Percentiles rank a stretch among this genome's conserved stretches.
Conservation (phyloP, 1,140 invertebrate genomes). For the Drosophila simulans region DNA sequence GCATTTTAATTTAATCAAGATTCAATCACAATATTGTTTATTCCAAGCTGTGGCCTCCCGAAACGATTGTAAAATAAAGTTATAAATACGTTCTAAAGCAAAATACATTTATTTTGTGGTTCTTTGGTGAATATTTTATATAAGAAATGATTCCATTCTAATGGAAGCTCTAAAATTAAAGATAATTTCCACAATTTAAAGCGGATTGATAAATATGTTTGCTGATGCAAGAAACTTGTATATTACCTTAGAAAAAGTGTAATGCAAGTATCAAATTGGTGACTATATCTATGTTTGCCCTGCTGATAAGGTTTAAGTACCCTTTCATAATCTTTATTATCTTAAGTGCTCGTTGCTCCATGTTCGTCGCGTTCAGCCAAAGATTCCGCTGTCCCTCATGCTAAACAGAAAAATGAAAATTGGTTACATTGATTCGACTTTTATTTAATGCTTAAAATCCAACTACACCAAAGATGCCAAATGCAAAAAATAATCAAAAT, state of each 20-base stretch:
- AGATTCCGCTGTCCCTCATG: conserved; percentile 63
- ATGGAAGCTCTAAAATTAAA: too few relatives aligned
- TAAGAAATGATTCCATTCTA: too few relatives aligned
- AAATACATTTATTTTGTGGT: not conserved
- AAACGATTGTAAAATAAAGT: conserved; percentile 69
- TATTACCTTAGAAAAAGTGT: too few relatives aligned
- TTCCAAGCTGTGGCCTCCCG: conserved; percentile 44
- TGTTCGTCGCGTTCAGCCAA: conserved; percentile 25
- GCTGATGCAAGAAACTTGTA: not conserved
- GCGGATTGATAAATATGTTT: too few relatives aligned
- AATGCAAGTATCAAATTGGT: not conserved
- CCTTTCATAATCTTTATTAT: conserved; percentile 50
- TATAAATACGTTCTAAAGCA: conserved; percentile 54
- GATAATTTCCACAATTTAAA: too few relatives aligned
- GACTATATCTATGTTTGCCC: conserved; percentile 27
- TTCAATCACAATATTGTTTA: conserved; percentile 44
- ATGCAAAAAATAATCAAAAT: conserved; percentile 59
- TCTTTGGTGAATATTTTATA: too few relatives aligned
- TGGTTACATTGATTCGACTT: conserved; percentile 20
- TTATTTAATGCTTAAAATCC: conserved; percentile 68
- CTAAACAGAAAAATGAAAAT: conserved; percentile 24
- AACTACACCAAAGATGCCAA: conserved; percentile 51
- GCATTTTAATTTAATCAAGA: conserved; percentile 38
- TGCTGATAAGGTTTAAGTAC: conserved; percentile 39
- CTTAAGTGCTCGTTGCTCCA: conserved; percentile 1